Conservation (phyloP, 2,113 vertebrate genomes). For the Dicaeum eximium region DNA sequence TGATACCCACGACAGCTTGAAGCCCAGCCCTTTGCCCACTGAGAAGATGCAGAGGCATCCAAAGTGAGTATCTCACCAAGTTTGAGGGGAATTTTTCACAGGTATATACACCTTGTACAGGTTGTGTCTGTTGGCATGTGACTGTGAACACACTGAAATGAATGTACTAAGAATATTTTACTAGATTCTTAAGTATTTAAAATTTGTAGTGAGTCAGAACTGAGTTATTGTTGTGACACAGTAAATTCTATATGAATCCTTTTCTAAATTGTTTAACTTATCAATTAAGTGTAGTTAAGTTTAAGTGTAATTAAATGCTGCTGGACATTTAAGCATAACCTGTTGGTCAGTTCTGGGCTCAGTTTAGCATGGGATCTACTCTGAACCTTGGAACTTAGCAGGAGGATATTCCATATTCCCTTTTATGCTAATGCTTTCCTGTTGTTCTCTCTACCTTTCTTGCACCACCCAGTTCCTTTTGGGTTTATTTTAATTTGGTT, state of each 20-base stretch:
- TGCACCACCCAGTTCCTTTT: neutral
- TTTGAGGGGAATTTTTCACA: neutral
- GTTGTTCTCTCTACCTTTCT: neutral
- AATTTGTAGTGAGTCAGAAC: neutral
- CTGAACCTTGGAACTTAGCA: neutral
- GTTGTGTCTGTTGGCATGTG: fast-evolving
- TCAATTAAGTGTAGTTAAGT: neutral
- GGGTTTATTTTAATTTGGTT: neutral
- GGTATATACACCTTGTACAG: neutral
- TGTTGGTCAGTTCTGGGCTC: neutral
- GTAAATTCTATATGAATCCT: neutral
- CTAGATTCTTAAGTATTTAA: neutral
- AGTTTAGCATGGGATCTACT: neutral
- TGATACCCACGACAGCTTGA: fast-evolving
- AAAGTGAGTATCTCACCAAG: neutral
- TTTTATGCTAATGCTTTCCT: neutral
- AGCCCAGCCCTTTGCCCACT: neutral
- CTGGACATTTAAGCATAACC: neutral
- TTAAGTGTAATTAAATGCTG: neutral
- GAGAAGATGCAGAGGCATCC: neutral
- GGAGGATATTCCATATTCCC: neutral
- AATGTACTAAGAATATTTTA: neutral
- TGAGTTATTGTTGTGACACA: neutral
- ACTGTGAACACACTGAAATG: fast-evolving
- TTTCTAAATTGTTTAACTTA: neutral